Conservation (phyloP, 2,113 vertebrate species). For the Nothocercus julius region DNA sequence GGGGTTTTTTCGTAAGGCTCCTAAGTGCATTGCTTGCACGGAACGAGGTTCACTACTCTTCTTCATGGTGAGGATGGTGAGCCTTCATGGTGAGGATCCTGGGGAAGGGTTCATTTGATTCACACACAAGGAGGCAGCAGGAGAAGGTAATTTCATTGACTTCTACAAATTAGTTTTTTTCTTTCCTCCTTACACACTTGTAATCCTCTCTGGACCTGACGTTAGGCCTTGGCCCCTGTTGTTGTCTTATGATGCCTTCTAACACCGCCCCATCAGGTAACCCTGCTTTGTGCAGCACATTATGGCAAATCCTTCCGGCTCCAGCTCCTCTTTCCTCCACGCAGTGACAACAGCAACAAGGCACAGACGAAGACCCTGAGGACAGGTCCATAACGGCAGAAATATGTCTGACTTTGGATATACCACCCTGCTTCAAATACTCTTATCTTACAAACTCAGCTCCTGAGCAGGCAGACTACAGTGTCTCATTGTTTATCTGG, state of each 20-base stretch:
- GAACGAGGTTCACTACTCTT: neutral
- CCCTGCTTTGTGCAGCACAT: neutral
- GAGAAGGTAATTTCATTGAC: neutral
- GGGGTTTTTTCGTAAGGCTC: neutral
- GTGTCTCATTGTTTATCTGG: neutral
- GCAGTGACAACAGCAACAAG: fast-evolving
- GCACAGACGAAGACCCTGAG: fast-evolving
- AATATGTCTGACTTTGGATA: fast-evolving
- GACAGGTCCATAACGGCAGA: fast-evolving
- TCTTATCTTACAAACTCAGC: too few relatives aligned
- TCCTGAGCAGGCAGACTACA: neutral
- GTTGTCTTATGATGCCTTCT: neutral
- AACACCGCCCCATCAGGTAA: neutral
- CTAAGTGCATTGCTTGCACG: neutral
- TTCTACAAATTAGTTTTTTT: neutral
- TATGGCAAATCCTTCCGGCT: neutral
- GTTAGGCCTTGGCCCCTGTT: neutral
- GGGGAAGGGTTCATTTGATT: neutral
- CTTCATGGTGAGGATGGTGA: too few relatives aligned
- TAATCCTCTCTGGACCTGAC: neutral
- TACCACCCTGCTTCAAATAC: neutral
- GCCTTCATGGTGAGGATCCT: neutral
- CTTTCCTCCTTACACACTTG: neutral
- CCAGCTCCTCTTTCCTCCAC: fast-evolving
- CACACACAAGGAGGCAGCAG: neutral